A percentile compares a stretch with the other conserved stretches of the same genome.
Conservation (phyloP, 2,797 vertebrate genomes). For the Artibeus lituratus region DNA sequence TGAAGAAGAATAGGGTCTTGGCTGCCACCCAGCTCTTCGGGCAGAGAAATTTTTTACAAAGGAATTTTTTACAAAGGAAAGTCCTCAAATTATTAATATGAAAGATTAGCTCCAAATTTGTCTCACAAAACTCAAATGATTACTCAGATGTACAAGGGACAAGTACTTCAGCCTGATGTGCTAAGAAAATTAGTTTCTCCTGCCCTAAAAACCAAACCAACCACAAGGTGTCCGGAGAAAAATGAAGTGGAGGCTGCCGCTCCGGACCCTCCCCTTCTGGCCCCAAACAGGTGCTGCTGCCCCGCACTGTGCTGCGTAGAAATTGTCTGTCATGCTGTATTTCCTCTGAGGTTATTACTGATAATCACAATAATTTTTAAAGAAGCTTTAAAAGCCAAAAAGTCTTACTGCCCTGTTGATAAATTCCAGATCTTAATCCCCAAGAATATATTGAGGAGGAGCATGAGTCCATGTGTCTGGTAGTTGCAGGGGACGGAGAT, state of each 20-base stretch:
- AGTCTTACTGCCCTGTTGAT: not conserved
- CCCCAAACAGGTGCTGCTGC: not conserved
- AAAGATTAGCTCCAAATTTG: slow-evolving; percentile 16
- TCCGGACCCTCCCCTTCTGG: not conserved
- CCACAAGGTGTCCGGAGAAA: not conserved
- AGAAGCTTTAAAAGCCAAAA: not conserved
- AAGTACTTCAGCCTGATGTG: not conserved
- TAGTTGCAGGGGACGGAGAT: not conserved
- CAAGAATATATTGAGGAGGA: not conserved
- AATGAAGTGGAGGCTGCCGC: not conserved
- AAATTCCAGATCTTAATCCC: not conserved
- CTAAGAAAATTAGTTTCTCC: not conserved
- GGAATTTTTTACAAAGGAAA: not conserved
- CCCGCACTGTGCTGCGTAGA: not conserved
- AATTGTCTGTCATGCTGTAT: not conserved
- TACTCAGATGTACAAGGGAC: not conserved
- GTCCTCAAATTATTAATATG: not conserved
- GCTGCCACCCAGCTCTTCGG: not conserved
- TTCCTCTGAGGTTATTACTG: not conserved
- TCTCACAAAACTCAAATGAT: not conserved
- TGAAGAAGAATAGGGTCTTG: not conserved
- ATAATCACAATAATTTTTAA: not conserved
- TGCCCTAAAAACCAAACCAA: not conserved
- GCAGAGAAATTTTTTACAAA: not conserved
- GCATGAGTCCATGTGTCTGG: too few species aligned